Evolutionary conservation across 2,113 vertebrate species (phyloP), one percentile per base, ranked within the genome.

Genomic region (Apus apus): DNA sequence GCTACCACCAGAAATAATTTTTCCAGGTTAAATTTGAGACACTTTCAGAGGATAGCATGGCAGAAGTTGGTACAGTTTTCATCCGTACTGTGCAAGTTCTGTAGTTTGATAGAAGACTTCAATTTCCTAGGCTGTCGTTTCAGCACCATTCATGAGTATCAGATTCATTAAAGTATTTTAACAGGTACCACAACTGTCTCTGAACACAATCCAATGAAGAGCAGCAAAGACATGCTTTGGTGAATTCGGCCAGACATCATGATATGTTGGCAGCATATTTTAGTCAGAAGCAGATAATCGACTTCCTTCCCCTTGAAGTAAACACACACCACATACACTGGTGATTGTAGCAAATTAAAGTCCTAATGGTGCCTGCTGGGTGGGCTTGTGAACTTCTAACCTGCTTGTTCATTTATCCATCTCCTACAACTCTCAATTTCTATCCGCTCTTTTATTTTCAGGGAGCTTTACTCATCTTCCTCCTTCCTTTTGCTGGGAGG

Each of bases 271-370:
- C 82, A 90, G 82, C 68, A 54, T 94, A 93, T 94, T 96, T 43
- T 92, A 93, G 89, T 94, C 72, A 90, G 85, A 87, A 93, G 96
- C 79, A 93, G 87, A 92, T 89, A 95, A 97, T 94, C 58, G 45
- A 92, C 93, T 97, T 71, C n/a, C 60, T 97, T 96, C 50, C 82
- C 79, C 56, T 88, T 30, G 62, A 96, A 97, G 83, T 96, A 91
- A 92, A 85, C 79, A 87, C 53, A 68, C 56, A 84, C 94, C 58
- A 92, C 4, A 1, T 73, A 93, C 30, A 7, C 74, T 89, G 81
- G 92, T 91, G 94, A 96, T 91, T 95, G 91, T 81, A 95, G 87
- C 80, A 97, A 97, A 97, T 97, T 96, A 93, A 97, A 96, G 85
- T 94, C 93, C 94, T 97, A 95, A 96, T 96, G 85, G 91, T 91